Evolutionary conservation across 2,888 invertebrate species (phyloP), one percentile per base, ranked within the genome.

Genomic region (Aleiodes alternator): DNA sequence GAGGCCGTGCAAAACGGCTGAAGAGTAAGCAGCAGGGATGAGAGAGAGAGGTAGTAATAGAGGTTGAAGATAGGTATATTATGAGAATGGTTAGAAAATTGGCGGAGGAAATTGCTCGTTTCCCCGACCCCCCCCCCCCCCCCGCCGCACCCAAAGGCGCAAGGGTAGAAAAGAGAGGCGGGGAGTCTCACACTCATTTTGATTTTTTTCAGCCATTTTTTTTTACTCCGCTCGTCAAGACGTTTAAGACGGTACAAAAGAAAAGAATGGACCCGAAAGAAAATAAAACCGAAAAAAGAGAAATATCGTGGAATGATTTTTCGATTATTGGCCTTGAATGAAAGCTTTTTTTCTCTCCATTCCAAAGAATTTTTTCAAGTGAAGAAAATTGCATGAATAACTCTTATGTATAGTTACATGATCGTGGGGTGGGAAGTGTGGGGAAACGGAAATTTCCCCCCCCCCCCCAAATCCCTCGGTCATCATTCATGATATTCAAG

Each of bases 401-500:
- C 16, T 57, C 31, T n/a, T 12, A 59, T 59, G 59, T 59, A 16
- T 59, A 29, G 12, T 29, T 59, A 53, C 8, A 6, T 0, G 16
- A 53, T 2, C 3, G 16, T 0, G 7, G 9, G 12, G 7, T 12
- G 14, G 14, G 6, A 4, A 53, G n/a, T 7, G 38, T 38, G 9
- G 8, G 6, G 53, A 53, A 14, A 16, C 12, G 16, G 16, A 53
- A 14, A 16, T 53, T 8, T 3, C 9, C 8, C 8, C 38, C 23
- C 23, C 23, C 23, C 23, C 5, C 43, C 43, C 43, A 43, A 43
- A 56, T 29, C 23, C 56, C 12, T n/a, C 76, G 76, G 72, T 76
- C 55, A 79, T 79, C 78, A 78, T 80, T 80, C 77, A 78, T 76
- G 76, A 78, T 77, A 78, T 80, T 80, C 76, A 74, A 53, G 66